These are phyloP conservation scores for Tribolium madens DNA, from an alignment of 1,140 invertebrate genomes.

Conservation along the genomic window DNA sequence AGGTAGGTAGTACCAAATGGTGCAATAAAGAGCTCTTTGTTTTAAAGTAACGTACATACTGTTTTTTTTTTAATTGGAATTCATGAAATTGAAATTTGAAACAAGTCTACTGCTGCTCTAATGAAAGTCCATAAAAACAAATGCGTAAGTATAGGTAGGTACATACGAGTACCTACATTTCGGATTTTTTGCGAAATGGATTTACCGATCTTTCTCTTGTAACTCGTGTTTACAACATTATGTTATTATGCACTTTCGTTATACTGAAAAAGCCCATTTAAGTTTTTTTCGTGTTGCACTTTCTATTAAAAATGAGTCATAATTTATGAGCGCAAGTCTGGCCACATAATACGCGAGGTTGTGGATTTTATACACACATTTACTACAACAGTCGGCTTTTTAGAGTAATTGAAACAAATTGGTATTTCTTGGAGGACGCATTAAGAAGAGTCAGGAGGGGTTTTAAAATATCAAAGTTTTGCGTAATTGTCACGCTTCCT, in stretches of 20 bases:
- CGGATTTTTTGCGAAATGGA: neutral
- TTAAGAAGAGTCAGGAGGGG: conserved; percentile 26
- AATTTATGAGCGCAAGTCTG: neutral
- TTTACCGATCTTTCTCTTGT: neutral
- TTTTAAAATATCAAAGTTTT: conserved; percentile 31
- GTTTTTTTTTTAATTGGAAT: neutral
- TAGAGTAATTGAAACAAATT: conserved; percentile 8
- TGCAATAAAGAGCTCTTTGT: neutral
- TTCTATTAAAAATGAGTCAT: neutral
- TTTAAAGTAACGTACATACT: neutral
- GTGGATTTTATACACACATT: neutral
- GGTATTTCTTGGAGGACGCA: conserved; percentile 2
- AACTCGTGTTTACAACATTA: neutral
- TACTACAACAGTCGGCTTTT: neutral
- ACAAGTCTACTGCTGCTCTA: neutral
- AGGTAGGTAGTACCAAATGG: neutral
- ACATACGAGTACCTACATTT: no score
- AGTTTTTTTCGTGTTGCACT: neutral
- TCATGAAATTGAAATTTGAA: neutral
- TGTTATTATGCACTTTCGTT: conserved; percentile 3
- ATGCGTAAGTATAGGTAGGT: no score
- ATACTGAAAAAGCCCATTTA: neutral
- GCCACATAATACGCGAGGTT: neutral
- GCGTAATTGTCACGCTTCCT: conserved; percentile 25
- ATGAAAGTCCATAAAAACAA: neutral